These are phyloP conservation scores for Dryadula phaetusa DNA, from an alignment of 2,888 invertebrate species.

Conservation along the genomic window DNA sequence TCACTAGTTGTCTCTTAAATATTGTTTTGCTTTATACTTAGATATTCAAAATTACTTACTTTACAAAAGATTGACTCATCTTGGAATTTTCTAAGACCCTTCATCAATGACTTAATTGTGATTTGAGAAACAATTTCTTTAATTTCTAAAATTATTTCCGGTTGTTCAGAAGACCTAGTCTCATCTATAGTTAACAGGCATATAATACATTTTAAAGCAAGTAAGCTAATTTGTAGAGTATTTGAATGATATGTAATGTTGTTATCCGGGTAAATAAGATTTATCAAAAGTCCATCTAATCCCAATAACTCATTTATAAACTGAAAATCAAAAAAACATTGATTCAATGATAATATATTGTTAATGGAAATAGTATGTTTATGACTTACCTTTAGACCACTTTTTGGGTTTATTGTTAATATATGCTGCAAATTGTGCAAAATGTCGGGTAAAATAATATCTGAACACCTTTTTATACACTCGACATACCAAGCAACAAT, in stretches of 20 bases:
- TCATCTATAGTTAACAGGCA: conserved; percentile 62
- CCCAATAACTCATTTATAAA: conserved; percentile 70
- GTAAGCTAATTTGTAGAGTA: conserved; percentile 63
- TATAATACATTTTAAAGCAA: conserved; percentile 67
- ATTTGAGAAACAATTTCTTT: conserved; percentile 68
- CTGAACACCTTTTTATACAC: conserved; percentile 70
- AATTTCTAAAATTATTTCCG: conserved; percentile 52
- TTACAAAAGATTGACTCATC: conserved; percentile 80
- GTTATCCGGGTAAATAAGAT: conserved; percentile 60
- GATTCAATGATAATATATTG: neutral
- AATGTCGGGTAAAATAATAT: conserved; percentile 72
- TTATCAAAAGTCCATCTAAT: conserved; percentile 63
- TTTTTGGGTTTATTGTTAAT: conserved; percentile 60
- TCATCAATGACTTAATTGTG: conserved; percentile 70
- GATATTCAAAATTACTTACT: conserved; percentile 56
- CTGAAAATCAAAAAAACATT: conserved; percentile 54
- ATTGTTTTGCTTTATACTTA: no score
- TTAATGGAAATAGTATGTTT: neutral
- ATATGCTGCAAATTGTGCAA: conserved; percentile 73
- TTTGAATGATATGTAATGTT: conserved; percentile 54
- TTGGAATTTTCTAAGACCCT: conserved; percentile 59
- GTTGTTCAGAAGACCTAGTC: conserved; percentile 48
- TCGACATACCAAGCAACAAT: conserved; percentile 75
- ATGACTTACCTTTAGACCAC: conserved; percentile 60
- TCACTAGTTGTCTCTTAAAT: no score